A percentile compares a stretch with the other conserved stretches of the same genome.
phyloP scores from a whole-genome alignment of 2,113 vertebrate genomes.

The Carollia perspicillata region DNA sequence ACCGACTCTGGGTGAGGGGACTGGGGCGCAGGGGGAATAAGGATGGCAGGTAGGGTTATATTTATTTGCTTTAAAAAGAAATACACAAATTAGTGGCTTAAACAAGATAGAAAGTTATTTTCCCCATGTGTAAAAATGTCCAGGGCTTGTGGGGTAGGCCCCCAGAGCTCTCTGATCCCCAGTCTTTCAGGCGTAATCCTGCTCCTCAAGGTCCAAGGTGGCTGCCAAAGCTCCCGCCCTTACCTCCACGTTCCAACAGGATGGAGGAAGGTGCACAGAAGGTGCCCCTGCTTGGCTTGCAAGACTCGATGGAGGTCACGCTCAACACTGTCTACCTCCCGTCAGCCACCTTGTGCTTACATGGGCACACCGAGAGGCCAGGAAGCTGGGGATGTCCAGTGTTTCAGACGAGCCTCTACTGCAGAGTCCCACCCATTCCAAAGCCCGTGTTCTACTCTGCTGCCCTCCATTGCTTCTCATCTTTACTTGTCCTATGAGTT shows the following conservation, averaged over 20 bases:
- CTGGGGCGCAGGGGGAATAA: neutral
- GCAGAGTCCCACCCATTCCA: neutral
- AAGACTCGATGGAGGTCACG: neutral
- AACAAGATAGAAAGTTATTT: neutral
- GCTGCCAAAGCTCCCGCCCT: neutral
- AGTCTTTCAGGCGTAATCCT: neutral
- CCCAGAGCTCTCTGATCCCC: neutral
- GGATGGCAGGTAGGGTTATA: neutral
- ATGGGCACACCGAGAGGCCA: neutral
- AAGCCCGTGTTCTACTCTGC: neutral
- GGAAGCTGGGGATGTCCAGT: neutral
- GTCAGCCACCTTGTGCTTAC: neutral
- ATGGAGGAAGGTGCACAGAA: neutral
- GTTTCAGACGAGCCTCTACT: neutral
- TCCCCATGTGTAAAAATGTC: neutral
- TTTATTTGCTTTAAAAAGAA: neutral
- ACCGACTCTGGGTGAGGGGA: neutral
- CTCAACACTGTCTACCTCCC: neutral
- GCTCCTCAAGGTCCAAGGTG: neutral
- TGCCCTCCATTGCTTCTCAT: neutral
- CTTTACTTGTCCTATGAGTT: neutral
- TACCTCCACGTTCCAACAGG: neutral
- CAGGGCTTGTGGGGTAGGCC: neutral
- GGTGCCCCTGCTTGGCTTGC: neutral
- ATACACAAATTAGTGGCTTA: neutral